Conservation (phyloP, 1,140 invertebrate genomes). For the Drosophila navojoa region DNA sequence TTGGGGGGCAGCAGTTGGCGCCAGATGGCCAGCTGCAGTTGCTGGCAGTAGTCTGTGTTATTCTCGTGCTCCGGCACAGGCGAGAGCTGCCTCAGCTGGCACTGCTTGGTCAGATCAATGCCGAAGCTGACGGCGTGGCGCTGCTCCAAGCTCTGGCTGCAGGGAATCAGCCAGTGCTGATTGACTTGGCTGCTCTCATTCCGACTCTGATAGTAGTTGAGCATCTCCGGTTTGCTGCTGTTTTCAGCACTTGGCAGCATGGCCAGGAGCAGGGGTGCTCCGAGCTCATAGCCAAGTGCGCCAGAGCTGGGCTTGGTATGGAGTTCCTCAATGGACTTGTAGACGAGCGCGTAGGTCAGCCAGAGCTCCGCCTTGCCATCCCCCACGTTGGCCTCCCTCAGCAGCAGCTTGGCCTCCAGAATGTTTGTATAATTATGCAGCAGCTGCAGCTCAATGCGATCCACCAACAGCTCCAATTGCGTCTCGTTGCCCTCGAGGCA, state of each 20-base stretch:
- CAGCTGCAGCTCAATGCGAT: conserved; percentile 48
- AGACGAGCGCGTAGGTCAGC: conserved; percentile 41
- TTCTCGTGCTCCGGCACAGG: conserved; percentile 44
- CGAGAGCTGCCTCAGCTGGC: conserved; percentile 42
- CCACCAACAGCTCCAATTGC: conserved; percentile 32
- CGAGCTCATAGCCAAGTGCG: conserved; percentile 65
- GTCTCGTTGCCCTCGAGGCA: conserved; percentile 44
- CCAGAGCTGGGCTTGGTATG: conserved; percentile 54
- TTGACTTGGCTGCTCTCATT: neutral
- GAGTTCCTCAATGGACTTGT: conserved; percentile 8
- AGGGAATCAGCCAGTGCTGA: conserved; percentile 58
- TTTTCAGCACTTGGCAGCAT: conserved; percentile 42
- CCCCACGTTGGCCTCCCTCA: conserved; percentile 7
- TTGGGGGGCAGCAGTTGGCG: conserved; percentile 50
- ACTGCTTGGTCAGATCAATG: conserved; percentile 56
- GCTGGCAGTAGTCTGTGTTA: conserved; percentile 61
- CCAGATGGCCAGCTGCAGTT: conserved; percentile 59
- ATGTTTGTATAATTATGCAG: conserved; percentile 66
- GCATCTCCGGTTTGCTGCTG: conserved; percentile 22
- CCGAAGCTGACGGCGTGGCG: conserved; percentile 51
- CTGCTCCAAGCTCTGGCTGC: conserved; percentile 12
- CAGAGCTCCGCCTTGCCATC: conserved; percentile 34
- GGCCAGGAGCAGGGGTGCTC: conserved; percentile 60
- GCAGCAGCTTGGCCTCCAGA: conserved; percentile 32
- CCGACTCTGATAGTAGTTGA: conserved; percentile 51